Evolutionary conservation across 2,888 invertebrate genomes (phyloP).

Genomic region (Tinea trinotella): DNA sequence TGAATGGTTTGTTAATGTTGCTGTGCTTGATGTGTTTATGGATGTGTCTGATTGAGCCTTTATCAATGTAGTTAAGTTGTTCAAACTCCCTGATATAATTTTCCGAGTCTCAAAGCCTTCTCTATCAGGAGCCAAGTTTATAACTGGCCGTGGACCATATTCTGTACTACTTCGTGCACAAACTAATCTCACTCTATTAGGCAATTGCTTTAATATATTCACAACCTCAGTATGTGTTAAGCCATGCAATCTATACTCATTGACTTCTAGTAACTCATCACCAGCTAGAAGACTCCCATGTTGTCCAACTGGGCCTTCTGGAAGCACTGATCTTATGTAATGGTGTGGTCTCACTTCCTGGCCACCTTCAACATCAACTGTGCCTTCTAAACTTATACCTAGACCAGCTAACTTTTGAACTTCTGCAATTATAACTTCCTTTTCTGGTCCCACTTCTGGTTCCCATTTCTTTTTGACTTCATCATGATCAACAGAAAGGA

Average conservation of each 20-base stretch:
- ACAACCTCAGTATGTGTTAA: slow-evolving; percentile 98
- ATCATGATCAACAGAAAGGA: slow-evolving; percentile 67
- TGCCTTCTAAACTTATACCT: slow-evolving; percentile 98
- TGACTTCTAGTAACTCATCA: slow-evolving; percentile 97
- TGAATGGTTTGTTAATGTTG: slow-evolving; percentile 80
- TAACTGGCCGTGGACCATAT: slow-evolving; percentile 78
- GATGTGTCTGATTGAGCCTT: slow-evolving; percentile 98
- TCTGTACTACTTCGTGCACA: slow-evolving; percentile 84
- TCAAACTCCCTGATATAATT: slow-evolving; percentile 88
- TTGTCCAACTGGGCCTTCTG: slow-evolving; percentile 96
- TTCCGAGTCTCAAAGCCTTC: slow-evolving; percentile 87
- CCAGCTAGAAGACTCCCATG: slow-evolving; percentile 93
- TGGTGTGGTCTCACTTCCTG: slow-evolving; percentile 98
- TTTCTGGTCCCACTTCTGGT: slow-evolving; percentile 84
- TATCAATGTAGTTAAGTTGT: slow-evolving; percentile 84
- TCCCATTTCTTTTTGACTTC: slow-evolving; percentile 86
- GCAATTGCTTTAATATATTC: slow-evolving; percentile 92
- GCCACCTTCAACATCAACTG: slow-evolving; percentile 98
- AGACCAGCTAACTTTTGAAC: slow-evolving; percentile 93
- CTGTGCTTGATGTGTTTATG: slow-evolving; percentile 88
- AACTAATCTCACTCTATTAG: slow-evolving; percentile 90
- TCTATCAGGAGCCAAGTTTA: slow-evolving; percentile 83
- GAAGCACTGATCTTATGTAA: slow-evolving; percentile 95
- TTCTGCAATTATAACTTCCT: slow-evolving; percentile 93
- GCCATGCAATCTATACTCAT: slow-evolving; percentile 91